Conservation (phyloP, 2,113 vertebrate species). For the Oncorhynchus nerka region DNA sequence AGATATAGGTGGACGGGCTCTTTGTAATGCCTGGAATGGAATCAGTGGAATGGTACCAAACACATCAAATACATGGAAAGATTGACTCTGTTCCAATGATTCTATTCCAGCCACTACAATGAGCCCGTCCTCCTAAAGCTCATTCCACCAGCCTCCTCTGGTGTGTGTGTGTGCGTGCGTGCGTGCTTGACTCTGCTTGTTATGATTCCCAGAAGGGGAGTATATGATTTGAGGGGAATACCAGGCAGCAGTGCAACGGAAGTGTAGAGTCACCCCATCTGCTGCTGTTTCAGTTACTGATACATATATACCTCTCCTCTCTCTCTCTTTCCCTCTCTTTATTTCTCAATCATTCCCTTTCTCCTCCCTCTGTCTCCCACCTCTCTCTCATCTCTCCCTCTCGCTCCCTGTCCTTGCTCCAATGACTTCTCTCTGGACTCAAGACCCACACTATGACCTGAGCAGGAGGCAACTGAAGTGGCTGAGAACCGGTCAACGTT, state of each 20-base stretch:
- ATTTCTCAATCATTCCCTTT: slow-evolving; percentile 28
- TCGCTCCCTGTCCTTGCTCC: neutral
- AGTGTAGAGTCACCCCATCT: slow-evolving; percentile 70
- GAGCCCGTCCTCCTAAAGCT: no score
- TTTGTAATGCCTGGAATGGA: no score
- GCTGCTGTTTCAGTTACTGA: slow-evolving; percentile 61
- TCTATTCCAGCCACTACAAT: no score
- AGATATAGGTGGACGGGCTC: no score
- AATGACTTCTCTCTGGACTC: slow-evolving; percentile 29
- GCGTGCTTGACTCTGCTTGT: slow-evolving; percentile 41
- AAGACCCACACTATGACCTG: slow-evolving; percentile 16
- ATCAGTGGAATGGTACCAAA: no score
- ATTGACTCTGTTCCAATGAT: no score
- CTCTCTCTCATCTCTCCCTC: neutral
- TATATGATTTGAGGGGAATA: slow-evolving; percentile 24
- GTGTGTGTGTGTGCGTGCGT: slow-evolving; percentile 2
- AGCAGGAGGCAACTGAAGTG: slow-evolving; percentile 58
- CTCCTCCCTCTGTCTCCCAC: slow-evolving; percentile 1
- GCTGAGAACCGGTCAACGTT: slow-evolving; percentile 75
- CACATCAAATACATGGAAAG: no score
- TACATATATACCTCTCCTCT: slow-evolving; percentile 53
- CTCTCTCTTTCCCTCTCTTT: slow-evolving; percentile 1
- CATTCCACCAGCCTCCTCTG: no score
- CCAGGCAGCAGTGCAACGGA: slow-evolving; percentile 40
- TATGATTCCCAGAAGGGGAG: slow-evolving; percentile 67